Conservation (phyloP, 2,113 vertebrate species). For the Labeo catla region DNA sequence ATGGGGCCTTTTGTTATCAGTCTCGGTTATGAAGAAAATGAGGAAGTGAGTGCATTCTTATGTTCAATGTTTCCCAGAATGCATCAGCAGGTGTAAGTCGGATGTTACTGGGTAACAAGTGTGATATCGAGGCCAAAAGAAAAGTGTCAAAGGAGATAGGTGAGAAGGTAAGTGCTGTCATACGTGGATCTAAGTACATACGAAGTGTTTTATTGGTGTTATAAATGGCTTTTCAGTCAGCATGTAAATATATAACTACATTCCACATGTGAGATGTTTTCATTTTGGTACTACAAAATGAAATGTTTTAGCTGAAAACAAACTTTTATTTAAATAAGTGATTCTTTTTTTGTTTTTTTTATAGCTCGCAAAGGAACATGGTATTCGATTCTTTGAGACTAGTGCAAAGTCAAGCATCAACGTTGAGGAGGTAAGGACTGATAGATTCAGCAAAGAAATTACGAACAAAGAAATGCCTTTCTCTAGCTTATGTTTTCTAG, state of each 20-base stretch:
- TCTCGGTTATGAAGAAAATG: neutral
- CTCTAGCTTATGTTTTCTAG: neutral
- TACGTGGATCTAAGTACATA: neutral
- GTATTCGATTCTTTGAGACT: constrained; percentile 93
- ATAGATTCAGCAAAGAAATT: neutral
- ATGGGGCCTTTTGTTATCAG: neutral
- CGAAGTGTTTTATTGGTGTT: neutral
- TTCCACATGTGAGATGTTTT: neutral
- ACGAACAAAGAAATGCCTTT: neutral
- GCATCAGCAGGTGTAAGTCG: constrained; percentile 87
- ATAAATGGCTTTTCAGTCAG: neutral
- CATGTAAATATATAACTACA: neutral
- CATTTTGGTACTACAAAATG: neutral
- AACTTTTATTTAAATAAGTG: neutral
- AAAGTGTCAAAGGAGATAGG: constrained; percentile 86
- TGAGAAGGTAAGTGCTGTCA: constrained; percentile 78
- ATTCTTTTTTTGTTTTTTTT: constrained; percentile 50
- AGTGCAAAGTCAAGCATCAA: constrained; percentile 86
- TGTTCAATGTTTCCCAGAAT: constrained; percentile 76
- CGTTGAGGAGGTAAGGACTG: constrained; percentile 76
- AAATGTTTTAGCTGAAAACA: neutral
- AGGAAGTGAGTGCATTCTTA: constrained; percentile 39
- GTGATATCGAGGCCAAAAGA: constrained; percentile 88
- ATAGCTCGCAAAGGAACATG: constrained; percentile 89
- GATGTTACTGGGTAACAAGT: constrained; percentile 92